Base-by-base conservation (phyloP, 1,140 invertebrate species). In the Drosophila mayri region DNA sequence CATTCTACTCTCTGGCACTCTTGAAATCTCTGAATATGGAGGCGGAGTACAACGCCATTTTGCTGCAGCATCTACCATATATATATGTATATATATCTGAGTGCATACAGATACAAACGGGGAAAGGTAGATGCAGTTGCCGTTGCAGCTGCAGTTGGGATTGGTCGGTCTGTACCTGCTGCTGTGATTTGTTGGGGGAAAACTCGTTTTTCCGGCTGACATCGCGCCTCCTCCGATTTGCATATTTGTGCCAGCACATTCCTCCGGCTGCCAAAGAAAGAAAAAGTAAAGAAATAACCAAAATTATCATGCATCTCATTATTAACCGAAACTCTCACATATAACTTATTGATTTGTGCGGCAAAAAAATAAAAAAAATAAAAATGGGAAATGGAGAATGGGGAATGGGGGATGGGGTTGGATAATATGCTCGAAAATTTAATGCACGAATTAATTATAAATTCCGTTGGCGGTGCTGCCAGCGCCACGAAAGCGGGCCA, bases 361-460 rank as follows among this genome's bases (percentile, higher is more conserved):
- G 30, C 60, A 76, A 50, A 43, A 74, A 41, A 12, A 16, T 11
- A n/a, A 10, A 9, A 14, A 1, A n/a, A 10, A 1, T 20, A 20
- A 44, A 0, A 43, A 12, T 11, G 25, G 25, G 25, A 8, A 12
- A 37, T 37, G 30, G 32, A 2, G 22, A 3, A 25, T 25, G 20
- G 28, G 12, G 7, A n/a, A n/a, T 7, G 20, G 43, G 46, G 46
- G 22, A 18, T 18, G 61, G n/a, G n/a, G 37, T 37, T 72, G 41
- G 40, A 49, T 57, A 57, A 62, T 44, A 65, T 75, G 50, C 50
- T 59, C 59, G 52, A 87, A 76, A 80, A 41, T 57, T 77, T 63
- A 87, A 79, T 70, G 76, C 84, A 87, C 85, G 84, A 80, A 87
- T 87, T 87, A 84, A 87, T 87, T 88, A 84, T 84, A 61, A 88